Percentiles rank a stretch among this genome's conserved stretches.
Evolutionary conservation across 2,113 vertebrate species (phyloP).

Genomic region (Zosterops japonicus): DNA sequence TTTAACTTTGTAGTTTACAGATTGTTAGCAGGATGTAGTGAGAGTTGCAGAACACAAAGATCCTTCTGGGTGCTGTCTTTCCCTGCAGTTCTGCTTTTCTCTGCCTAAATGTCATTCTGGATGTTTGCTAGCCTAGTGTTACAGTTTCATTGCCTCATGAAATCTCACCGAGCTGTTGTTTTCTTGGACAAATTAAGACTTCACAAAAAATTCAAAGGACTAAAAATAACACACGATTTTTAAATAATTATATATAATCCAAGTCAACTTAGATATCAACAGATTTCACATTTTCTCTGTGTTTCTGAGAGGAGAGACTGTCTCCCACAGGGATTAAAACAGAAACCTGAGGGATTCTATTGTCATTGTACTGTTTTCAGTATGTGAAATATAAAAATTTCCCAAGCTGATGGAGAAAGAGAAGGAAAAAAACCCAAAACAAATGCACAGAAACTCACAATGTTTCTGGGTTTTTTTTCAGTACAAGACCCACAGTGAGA

Average conservation of each 20-base stretch:
- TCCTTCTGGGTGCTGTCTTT: background rate
- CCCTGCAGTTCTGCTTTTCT: background rate
- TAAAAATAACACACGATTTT: background rate
- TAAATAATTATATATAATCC: background rate
- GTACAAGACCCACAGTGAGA: background rate
- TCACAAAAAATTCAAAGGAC: background rate
- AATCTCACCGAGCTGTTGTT: background rate
- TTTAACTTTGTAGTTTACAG: background rate
- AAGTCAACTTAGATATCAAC: background rate
- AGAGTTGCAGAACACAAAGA: background rate
- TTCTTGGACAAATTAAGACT: conserved; percentile 1
- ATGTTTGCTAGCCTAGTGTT: background rate
- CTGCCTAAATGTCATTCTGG: background rate
- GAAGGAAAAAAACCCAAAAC: background rate
- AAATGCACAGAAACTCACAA: background rate
- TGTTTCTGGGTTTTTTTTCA: background rate
- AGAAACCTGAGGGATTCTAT: background rate
- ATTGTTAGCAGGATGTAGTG: background rate
- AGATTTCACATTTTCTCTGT: background rate
- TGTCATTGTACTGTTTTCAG: background rate
- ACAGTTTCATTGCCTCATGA: background rate
- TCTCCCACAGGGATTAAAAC: background rate
- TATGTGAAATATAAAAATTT: background rate
- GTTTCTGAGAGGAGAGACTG: background rate
- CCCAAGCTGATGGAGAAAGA: background rate